Evolutionary conservation across 2,888 invertebrate species (phyloP), one percentile per base, ranked within the genome.

Genomic region (Tridacna crocea): DNA sequence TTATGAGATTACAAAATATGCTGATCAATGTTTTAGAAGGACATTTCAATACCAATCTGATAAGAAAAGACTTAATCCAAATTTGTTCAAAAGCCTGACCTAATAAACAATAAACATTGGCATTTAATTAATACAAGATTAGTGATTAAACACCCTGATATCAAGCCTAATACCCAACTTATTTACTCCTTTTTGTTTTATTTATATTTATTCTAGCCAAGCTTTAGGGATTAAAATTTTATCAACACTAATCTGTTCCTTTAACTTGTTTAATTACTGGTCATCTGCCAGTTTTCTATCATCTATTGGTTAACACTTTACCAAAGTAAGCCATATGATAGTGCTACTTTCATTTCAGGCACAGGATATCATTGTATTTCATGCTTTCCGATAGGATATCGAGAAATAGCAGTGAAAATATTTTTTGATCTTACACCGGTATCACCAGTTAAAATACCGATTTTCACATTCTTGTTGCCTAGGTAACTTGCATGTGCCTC

Each of bases 191-290:
- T 75, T 80, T 74, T 80, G 75, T 78, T 80, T 84, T 84, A 79
- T 80, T 84, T 80, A 75, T 84, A 75, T 80, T 84, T 84, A 80
- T 75, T 61, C 60, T 51, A 68, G 84, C 80, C 80, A 80, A 81
- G 63, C 63, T 63, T 36, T 55, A 51, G 80, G 80, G 76, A 79
- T 36, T 36, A 36, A 36, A 36, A 36, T 36, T 36, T 84, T 77
- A 80, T 80, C 80, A 76, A 19, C 46, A 36, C 65, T 78, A 84
- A 80, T 81, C 79, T 76, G 46, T 46, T 36, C 72, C 55, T 65
- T 47, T 36, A 36, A 61, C 78, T 74, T 61, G 61, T 73, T 78
- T 48, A 65, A 17, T 65, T 36, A 79, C 76, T 83, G 82, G 82
- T 83, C 70, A 76, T 70, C 66, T 79, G 82, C 82, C 82, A 83